Base-by-base conservation (phyloP, 2,797 vertebrate genomes). In the Muscicapa comitata region DNA sequence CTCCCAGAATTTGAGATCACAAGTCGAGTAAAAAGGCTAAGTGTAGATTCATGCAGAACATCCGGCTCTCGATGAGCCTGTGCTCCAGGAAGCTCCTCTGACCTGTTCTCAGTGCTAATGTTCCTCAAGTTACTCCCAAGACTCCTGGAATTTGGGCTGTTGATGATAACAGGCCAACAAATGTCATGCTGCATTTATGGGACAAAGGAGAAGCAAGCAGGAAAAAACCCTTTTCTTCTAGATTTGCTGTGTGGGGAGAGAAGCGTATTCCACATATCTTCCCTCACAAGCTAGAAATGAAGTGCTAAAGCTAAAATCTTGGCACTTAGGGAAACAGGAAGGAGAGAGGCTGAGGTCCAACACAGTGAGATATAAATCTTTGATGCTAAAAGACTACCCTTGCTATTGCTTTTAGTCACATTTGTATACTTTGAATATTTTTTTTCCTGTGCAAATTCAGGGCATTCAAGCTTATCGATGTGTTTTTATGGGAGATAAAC, bases 1-100 rank as follows among this genome's bases (percentile, higher is more conserved):
- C 94, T 98, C 97, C 96, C 94, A 97, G 97, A 97, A 97, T 91
- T 11, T 71, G 90, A 95, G 97, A 97, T 97, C 96, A 92, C 96
- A 97, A 96, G 97, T 96, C 80, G 91, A 97, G 96, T 90, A 96
- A 96, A 96, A 96, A 95, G 94, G 87, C 85, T 94, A 78, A 96
- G 90, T 90, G 88, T 93, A 65, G 90, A 84, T 57, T 78, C 77
- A 29, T 51, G 59, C 29, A 57, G 92, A 95, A 92, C 86, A 95
- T 90, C 66, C 40, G 0, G 59, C 21, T 3, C 26, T 61, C 53
- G 26, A n/a, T 0, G 20, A 91, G 61, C 40, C 84, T 86, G 43
- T 81, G 58, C 62, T 92, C 43, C 80, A 81, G 93, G 75, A 93
- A 95, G 77, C 38, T 68, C 33, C 68, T 58, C 50, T 84, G 86